Evolutionary conservation across 2,888 invertebrate species (phyloP).

Genomic region (Bhutanitis thaidina): DNA sequence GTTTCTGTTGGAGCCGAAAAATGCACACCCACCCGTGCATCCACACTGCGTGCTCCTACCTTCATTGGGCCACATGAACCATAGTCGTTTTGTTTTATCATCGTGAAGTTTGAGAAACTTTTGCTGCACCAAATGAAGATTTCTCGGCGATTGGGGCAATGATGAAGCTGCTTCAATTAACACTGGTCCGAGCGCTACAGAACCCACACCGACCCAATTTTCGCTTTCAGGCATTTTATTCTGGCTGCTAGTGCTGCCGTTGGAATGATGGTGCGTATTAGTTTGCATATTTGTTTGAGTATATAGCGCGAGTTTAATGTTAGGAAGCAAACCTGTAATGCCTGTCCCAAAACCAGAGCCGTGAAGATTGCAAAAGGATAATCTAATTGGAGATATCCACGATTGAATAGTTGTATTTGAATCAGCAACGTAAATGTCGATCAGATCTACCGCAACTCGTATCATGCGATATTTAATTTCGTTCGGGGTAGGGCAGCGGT

Average conservation of each 20-base stretch:
- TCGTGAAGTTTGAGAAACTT: conserved; percentile 92
- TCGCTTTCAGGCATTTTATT: conserved; percentile 74
- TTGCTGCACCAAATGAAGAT: conserved; percentile 88
- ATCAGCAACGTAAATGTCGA: conserved; percentile 95
- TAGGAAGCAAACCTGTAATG: conserved; percentile 90
- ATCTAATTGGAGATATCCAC: conserved; percentile 92
- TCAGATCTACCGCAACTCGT: conserved; percentile 90
- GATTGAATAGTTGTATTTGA: conserved; percentile 91
- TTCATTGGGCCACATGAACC: conserved; percentile 95
- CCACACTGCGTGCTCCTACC: conserved; percentile 90
- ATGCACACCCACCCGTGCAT: conserved; percentile 96
- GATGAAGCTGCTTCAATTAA: conserved; percentile 94
- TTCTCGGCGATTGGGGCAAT: conserved; percentile 87
- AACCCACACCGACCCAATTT: conserved; percentile 95
- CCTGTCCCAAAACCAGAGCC: conserved; percentile 94
- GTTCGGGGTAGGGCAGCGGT: conserved; percentile 88
- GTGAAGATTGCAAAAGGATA: conserved; percentile 97
- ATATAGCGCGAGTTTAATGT: conserved; percentile 81
- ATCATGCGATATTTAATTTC: conserved; percentile 97
- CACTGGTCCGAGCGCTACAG: conserved; percentile 93
- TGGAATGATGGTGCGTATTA: conserved; percentile 75
- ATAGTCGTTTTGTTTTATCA: conserved; percentile 89
- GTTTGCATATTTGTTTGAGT: conserved; percentile 83
- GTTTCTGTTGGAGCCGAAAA: conserved; percentile 96
- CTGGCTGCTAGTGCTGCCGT: conserved; percentile 66